Base-by-base conservation (phyloP, 2,888 invertebrate species). In the Ochropleura leucogaster region DNA sequence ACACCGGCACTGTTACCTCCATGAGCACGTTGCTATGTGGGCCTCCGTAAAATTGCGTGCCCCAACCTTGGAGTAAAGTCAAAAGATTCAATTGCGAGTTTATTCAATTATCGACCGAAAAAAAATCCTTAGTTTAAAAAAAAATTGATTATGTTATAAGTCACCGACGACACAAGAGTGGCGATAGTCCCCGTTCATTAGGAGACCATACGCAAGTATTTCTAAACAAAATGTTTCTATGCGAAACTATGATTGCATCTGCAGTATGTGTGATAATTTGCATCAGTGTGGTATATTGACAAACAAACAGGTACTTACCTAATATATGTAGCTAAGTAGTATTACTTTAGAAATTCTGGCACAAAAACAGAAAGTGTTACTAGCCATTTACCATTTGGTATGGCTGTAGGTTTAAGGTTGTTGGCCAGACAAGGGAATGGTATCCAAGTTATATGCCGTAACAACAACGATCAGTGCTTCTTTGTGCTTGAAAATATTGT, bases 1-100 rank as follows among this genome's bases (percentile, higher is more conserved):
- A 98, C 68, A 99, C 96, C 0, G 98, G 98, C 9, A 99, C 96
- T 0, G 97, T 94, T 0, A 98, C 98, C 94, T 98, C 98, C 97
- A 98, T 97, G 18, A 99, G 94, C 0, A 98, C 96, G 51, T 96
- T 93, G 84, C 98, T 98, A 87, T 95, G 93, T 0, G 97, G 98
- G 0, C 98, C 98, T 0, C 97, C 98, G 89, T 97, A 98, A 79
- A 94, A 97, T 82, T 97, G 96, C 8, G 98, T 97, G 0, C 98
- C 98, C 98, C 98, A 98, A 51, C 98, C 97, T 97, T 84, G 3
- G 64, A 3, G 14, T 12, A 14, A 46, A 1, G 20, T 18, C 18
- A 46, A 4, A 59, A 14, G 6, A 3, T 9, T n/a, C 5, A 65
- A 60, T 46, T 18, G n/a, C 40, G n/a, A 0, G 30, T 49, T n/a